These are phyloP conservation scores for Solea senegalensis DNA, from an alignment of 2,113 vertebrate genomes.

Conservation along the genomic window DNA sequence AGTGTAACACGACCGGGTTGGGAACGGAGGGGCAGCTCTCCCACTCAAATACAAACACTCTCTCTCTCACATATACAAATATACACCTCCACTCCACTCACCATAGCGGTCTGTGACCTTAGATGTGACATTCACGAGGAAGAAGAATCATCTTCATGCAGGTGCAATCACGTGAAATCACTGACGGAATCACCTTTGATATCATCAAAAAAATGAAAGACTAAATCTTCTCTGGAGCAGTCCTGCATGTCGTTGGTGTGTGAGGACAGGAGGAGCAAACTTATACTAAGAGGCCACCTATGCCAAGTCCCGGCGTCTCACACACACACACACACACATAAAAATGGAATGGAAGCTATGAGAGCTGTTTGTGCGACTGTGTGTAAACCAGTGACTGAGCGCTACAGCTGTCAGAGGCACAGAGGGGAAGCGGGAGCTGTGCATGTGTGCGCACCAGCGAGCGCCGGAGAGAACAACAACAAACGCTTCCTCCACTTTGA, in stretches of 20 bases:
- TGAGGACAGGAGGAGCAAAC: conserved; percentile 4
- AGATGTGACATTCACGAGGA: conserved; percentile 49
- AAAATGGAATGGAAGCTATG: conserved; percentile 20
- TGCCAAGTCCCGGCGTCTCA: conserved; percentile 6
- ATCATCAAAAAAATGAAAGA: conserved; percentile 52
- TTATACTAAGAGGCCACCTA: background rate
- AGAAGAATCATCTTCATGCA: conserved; percentile 40
- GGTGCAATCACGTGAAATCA: conserved; percentile 44
- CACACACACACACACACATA: background rate
- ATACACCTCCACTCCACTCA: background rate
- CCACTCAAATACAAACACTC: conserved; percentile 21
- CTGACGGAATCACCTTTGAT: conserved; percentile 65
- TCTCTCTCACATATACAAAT: conserved; percentile 23
- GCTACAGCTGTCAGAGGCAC: conserved; percentile 60
- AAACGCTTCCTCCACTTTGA: conserved; percentile 76
- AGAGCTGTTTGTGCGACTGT: conserved; percentile 11
- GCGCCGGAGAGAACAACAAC: conserved; percentile 60
- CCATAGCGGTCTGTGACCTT: conserved; percentile 40
- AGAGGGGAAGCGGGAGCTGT: conserved; percentile 18
- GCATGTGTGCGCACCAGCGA: conserved; percentile 31
- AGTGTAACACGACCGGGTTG: conserved; percentile 30
- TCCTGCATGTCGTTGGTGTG: conserved; percentile 16
- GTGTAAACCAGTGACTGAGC: conserved; percentile 27
- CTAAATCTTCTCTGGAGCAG: conserved; percentile 27
- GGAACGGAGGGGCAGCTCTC: conserved; percentile 10